phyloP scores from a whole-genome alignment of 2,113 vertebrate species.

The Poicephalus gulielmi region DNA sequence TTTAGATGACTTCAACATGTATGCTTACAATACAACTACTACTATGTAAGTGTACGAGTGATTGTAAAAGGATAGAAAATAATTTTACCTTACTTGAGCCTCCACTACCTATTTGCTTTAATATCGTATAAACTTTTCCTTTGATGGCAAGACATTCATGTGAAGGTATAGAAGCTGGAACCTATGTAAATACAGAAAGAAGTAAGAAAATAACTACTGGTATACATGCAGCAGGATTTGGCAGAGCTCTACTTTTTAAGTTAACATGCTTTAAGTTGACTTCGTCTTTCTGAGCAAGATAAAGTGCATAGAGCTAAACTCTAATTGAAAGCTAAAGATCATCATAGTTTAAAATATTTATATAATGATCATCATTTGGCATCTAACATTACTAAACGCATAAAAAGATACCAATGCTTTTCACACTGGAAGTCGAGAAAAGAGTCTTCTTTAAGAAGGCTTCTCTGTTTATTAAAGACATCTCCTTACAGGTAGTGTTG shows the following conservation, averaged over 20 bases:
- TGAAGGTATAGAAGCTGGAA: constrained; percentile 71
- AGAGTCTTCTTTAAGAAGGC: neutral
- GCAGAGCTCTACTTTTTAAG: neutral
- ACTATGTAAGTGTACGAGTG: neutral
- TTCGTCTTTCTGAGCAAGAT: neutral
- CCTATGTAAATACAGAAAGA: constrained; percentile 65
- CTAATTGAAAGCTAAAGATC: neutral
- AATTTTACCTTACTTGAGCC: constrained; percentile 92
- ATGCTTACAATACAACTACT: neutral
- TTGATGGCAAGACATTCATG: constrained; percentile 90
- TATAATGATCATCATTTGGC: neutral
- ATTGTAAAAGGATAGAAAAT: neutral
- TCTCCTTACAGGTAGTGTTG: neutral
- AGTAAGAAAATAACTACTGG: neutral
- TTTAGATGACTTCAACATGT: neutral
- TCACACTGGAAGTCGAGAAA: neutral
- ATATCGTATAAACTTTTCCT: constrained; percentile 86
- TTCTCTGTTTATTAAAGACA: neutral
- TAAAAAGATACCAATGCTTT: neutral
- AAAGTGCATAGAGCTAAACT: neutral
- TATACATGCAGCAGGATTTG: neutral
- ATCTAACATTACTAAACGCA: neutral
- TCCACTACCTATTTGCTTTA: constrained; percentile 95
- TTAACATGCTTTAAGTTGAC: neutral
- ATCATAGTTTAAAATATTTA: neutral